These are phyloP conservation scores for Colletes latitarsis DNA, from an alignment of 1,140 invertebrate genomes.

Conservation along the genomic window DNA sequence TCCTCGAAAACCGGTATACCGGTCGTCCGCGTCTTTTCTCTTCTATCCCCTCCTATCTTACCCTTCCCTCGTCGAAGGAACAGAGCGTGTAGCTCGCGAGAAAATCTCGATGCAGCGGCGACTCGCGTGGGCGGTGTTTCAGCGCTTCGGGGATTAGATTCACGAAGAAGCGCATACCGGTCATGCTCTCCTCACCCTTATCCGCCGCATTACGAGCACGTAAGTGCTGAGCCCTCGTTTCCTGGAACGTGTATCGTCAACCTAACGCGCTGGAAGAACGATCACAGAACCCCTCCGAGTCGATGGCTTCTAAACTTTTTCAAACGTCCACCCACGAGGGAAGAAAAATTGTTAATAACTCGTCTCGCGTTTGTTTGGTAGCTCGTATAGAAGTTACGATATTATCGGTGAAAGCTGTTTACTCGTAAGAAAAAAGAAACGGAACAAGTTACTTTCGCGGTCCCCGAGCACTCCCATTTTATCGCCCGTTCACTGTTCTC, in stretches of 20 bases:
- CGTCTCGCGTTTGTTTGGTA: no score
- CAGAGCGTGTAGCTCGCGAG: conserved; percentile 10
- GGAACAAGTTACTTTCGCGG: no score
- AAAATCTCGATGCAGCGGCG: conserved; percentile 43
- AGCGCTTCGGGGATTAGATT: conserved; percentile 52
- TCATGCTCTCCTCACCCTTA: conserved; percentile 47
- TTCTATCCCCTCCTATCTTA: not conserved
- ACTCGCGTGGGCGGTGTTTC: conserved; percentile 61
- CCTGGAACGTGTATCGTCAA: conserved; percentile 39
- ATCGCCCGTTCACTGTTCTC: no score
- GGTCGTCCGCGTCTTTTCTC: conserved; percentile 16
- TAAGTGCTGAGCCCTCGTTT: conserved; percentile 50
- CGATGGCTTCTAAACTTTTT: no score
- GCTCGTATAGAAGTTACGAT: no score
- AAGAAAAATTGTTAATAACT: no score
- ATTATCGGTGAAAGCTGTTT: no score
- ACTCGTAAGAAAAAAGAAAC: no score
- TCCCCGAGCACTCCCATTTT: no score
- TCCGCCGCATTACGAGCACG: conserved; percentile 48
- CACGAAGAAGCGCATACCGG: conserved; percentile 57
- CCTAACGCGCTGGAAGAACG: conserved; percentile 25
- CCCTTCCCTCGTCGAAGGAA: not conserved
- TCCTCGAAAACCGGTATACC: conserved; percentile 47
- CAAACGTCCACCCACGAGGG: no score
- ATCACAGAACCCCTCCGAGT: not conserved